Base-by-base conservation (phyloP, 2,113 vertebrate genomes). In the Festucalex cinctus region DNA sequence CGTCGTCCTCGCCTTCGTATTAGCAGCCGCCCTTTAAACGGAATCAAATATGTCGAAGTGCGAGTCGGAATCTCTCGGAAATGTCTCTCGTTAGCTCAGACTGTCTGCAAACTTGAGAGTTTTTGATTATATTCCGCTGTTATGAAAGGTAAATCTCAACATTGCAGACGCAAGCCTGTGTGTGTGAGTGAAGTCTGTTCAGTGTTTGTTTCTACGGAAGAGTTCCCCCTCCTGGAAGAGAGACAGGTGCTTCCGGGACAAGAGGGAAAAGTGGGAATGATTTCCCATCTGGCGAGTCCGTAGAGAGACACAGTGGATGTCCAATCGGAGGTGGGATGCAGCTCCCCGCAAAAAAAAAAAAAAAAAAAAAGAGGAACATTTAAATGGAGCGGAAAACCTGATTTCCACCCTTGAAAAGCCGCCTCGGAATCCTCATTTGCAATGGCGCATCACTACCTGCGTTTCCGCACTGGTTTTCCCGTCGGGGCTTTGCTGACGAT, bases 171-270 rank as follows among this genome's bases (percentile, higher is more conserved):
- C n/a, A n/a, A n/a, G 77, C 62, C 9, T 32, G 73, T 57, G 65
- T 77, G 75, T 54, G 22, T 54, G 51, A 26, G 5, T 54, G 74
- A 73, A 79, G 73, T 75, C 75, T 71, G 83, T 85, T 83, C 81
- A 73, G 79, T 83, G 85, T 83, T 85, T 81, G 78, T 83, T 80
- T 88, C 75, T 80, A 17, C 5, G 14, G 43, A 14, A 17, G 43
- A 81, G 76, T 77, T 71, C 53, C 57, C 75, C 71, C 61, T 71
- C 68, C 37, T 77, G 83, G 81, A 85, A 85, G 86, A 85, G 69
- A 76, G 83, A 79, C 87, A 89, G 86, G 89, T 88, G 87, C 80
- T 80, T 83, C 89, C 83, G 63, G 84, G 86, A 84, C 73, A 1
- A 76, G 64, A 37, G 60, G 69, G 76, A 62, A 67, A 70, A 78